phyloP scores from a whole-genome alignment of 2,797 vertebrate species.

The Chloroceryle amazona region DNA sequence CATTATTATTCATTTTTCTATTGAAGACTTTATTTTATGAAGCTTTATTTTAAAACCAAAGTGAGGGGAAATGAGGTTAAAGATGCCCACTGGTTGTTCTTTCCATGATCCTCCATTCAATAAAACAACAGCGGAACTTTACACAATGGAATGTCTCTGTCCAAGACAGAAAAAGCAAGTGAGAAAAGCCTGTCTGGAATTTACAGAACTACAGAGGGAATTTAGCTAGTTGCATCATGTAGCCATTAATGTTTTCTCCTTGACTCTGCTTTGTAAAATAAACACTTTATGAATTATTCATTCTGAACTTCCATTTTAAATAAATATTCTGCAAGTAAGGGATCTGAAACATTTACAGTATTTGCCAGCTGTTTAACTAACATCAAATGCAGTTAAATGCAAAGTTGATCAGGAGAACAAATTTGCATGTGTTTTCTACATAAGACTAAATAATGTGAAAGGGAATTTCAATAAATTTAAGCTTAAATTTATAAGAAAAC shows the following conservation, averaged over 20 bases:
- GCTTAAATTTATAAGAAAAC: neutral
- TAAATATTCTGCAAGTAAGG: neutral
- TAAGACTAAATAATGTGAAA: neutral
- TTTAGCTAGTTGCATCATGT: neutral
- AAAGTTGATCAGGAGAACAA: neutral
- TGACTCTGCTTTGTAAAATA: neutral
- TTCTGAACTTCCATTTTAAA: neutral
- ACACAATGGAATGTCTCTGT: neutral
- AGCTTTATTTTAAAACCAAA: neutral
- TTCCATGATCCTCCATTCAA: neutral
- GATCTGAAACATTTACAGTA: neutral
- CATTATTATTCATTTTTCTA: neutral
- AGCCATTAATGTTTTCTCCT: neutral
- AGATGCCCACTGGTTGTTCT: neutral
- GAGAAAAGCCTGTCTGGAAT: neutral
- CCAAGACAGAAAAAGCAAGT: constrained; percentile 9
- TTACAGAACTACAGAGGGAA: neutral
- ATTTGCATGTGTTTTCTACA: neutral
- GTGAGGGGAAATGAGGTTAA: constrained; percentile 4
- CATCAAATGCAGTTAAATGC: neutral
- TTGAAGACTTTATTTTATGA: neutral
- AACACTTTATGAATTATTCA: neutral
- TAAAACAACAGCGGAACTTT: neutral
- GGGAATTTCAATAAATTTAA: neutral
- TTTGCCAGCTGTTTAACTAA: neutral